These are phyloP conservation scores for Ctenopoma multispine DNA, from an alignment of 2,797 vertebrate genomes.

Conservation along the genomic window DNA sequence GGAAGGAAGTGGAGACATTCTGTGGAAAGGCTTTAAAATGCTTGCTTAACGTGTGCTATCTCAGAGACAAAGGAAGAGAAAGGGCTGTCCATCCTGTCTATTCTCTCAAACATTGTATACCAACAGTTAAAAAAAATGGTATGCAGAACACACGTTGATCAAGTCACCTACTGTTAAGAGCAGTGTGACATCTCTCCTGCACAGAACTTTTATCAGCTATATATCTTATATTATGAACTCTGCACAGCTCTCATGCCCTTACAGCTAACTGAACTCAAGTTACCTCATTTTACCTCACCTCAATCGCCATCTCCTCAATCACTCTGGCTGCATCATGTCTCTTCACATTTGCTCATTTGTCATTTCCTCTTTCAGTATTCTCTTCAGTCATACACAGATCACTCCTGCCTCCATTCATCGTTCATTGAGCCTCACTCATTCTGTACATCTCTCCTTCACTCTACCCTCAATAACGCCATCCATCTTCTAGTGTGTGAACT, in stretches of 20 bases:
- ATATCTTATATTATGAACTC: conserved; percentile 1
- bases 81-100: conserved; percentile 17
- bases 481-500: conserved; percentile 62
- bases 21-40: conserved; percentile 49
- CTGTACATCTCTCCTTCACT: conserved; percentile 59
- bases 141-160: conserved; percentile 15
- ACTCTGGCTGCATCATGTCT: conserved; percentile 45
- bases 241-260: conserved; percentile 7
- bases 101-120: conserved; percentile 8
- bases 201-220: conserved; percentile 31
- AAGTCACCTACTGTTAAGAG: conserved; percentile 27
- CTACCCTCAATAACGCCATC: conserved; percentile 64
- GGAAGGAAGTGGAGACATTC: conserved; percentile 33
- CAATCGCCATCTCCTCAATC: conserved; percentile 56
- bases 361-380: conserved; percentile 63
- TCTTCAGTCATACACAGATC: conserved; percentile 64
- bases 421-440: conserved; percentile 68
- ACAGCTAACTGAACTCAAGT: conserved; percentile 26
- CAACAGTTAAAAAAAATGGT: conserved; percentile 22
- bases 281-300: conserved; percentile 47
- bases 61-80: conserved; percentile 23
- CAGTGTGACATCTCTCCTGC: conserved; percentile 24
- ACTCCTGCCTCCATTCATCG: conserved; percentile 64
- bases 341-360: conserved; percentile 68
- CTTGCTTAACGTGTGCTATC: conserved; percentile 11